Percentiles rank a stretch among this genome's conserved stretches.
Evolutionary conservation across 35 echinoderm and acorn worm species (phyloP).

Genomic region (Strongylocentrotus purpuratus): DNA sequence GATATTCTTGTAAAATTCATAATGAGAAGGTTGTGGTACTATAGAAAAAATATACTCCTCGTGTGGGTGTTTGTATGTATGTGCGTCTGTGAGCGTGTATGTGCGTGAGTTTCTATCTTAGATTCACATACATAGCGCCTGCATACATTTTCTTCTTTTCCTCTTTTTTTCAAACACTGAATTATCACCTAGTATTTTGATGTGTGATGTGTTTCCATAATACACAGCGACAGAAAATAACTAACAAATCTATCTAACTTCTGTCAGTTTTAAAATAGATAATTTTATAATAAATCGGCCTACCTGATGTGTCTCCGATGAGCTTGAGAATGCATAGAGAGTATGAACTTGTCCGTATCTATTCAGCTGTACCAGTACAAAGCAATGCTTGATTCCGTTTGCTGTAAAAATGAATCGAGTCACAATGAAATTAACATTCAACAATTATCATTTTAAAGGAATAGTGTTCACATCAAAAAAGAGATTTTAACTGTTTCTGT

Average conservation of each 20-base stretch:
- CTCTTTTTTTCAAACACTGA: background rate
- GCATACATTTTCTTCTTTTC: background rate
- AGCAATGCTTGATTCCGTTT: conserved; percentile 69
- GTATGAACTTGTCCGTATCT: conserved; percentile 69
- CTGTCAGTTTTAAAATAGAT: background rate
- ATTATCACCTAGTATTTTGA: background rate
- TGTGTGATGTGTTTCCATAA: background rate
- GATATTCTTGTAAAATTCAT: too few relatives aligned
- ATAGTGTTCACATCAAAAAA: background rate
- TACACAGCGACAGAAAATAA: background rate
- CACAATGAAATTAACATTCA: background rate
- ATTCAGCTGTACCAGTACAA: conserved; percentile 73
- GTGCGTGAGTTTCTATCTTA: too few relatives aligned
- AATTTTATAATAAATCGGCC: background rate
- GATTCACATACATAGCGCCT: too few relatives aligned
- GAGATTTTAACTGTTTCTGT: background rate
- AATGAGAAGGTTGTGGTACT: too few relatives aligned
- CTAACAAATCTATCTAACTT: background rate
- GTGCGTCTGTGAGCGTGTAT: too few relatives aligned
- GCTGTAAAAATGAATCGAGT: conserved; percentile 52
- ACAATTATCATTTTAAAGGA: background rate
- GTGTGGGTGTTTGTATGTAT: too few relatives aligned
- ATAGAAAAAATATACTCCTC: too few relatives aligned
- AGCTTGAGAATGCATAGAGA: conserved; percentile 52
- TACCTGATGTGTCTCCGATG: conserved; percentile 61